Conservation (phyloP, 2,797 vertebrate genomes). For the Halcyon leucocephala region DNA sequence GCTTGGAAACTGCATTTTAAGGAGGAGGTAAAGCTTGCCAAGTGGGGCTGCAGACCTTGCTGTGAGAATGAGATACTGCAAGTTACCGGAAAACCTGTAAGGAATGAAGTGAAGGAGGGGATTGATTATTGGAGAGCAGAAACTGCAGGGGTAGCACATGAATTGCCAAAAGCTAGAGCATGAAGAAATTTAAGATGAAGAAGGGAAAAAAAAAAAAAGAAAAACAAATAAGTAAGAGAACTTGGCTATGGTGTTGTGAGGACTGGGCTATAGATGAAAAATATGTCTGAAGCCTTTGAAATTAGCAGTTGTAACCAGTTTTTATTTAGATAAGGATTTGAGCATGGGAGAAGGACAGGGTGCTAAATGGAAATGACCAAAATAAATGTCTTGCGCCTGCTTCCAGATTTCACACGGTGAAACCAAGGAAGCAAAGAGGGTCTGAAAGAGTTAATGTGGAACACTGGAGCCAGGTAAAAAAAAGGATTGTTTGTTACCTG, state of each 20-base stretch:
- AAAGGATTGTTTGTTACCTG: background rate
- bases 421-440: background rate
- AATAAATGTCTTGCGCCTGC: background rate
- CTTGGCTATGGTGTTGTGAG: background rate
- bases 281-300: background rate
- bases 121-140: background rate
- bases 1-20: constrained; percentile 12
- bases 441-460: background rate
- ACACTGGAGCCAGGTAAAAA: background rate
- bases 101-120: background rate
- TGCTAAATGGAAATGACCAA: background rate
- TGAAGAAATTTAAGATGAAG: constrained; percentile 5
- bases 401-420: background rate
- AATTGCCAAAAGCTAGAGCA: background rate
- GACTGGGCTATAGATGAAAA: background rate
- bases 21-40: background rate
- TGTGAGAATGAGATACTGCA: background rate
- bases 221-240: background rate
- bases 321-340: background rate
- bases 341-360: background rate
- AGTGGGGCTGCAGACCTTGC: background rate
- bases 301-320: background rate
- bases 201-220: background rate
- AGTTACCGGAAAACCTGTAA: background rate
- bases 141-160: background rate